phyloP scores from a whole-genome alignment of 2,888 invertebrate species.

The Octonoba sinensis region DNA sequence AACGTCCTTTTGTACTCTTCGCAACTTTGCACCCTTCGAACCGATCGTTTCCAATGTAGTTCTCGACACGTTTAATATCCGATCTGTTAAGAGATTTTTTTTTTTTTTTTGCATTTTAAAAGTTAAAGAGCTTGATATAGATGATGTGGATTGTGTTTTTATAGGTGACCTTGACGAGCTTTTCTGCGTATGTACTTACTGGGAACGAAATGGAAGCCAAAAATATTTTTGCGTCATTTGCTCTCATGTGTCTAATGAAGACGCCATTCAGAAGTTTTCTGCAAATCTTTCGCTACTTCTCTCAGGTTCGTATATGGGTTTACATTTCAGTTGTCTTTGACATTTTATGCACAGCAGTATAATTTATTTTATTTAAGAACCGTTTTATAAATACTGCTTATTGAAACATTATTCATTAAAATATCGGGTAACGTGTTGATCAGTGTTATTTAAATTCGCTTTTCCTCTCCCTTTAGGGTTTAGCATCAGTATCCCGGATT shows the following conservation, averaged over 20 bases:
- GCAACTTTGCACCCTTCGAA: too few relatives aligned
- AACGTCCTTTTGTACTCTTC: too few relatives aligned
- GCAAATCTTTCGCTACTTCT: slow-evolving; percentile 33
- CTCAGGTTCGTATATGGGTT: slow-evolving; percentile 26
- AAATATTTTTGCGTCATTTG: slow-evolving; percentile 27
- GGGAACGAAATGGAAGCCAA: slow-evolving; percentile 19
- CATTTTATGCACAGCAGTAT: neutral
- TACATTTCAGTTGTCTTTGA: neutral
- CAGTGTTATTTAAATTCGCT: neutral
- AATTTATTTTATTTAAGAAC: too few relatives aligned
- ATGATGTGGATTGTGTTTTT: too few relatives aligned
- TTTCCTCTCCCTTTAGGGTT: slow-evolving; percentile 35
- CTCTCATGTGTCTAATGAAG: slow-evolving; percentile 30
- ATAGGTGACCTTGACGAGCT: slow-evolving; percentile 32
- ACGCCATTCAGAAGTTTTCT: slow-evolving; percentile 34
- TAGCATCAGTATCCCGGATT: slow-evolving; percentile 89
- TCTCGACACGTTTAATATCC: too few relatives aligned
- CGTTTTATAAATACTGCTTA: too few relatives aligned
- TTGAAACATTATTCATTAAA: too few relatives aligned
- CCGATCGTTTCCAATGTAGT: too few relatives aligned
- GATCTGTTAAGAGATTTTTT: too few relatives aligned
- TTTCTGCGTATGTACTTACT: slow-evolving; percentile 26
- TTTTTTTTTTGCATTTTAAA: too few relatives aligned
- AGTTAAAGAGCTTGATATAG: too few relatives aligned
- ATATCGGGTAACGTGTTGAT: neutral